phyloP scores from a whole-genome alignment of 37 sponge, comb jelly and placozoan genomes.

The Amphimedon queenslandica region DNA sequence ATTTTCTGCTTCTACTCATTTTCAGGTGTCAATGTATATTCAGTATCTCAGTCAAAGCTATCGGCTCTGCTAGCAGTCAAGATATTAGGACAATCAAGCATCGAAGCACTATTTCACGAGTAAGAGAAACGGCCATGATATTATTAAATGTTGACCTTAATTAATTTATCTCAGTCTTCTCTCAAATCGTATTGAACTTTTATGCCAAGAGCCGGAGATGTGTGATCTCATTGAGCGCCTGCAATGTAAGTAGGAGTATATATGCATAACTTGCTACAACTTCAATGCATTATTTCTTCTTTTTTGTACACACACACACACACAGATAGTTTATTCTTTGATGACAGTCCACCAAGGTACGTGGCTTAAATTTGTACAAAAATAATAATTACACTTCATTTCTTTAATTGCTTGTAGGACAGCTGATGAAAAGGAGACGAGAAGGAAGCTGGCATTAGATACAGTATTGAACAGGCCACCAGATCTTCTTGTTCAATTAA shows the following conservation, averaged over 20 bases:
- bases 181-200: slow-evolving; percentile 15
- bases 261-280: too few species aligned
- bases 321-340: slow-evolving; percentile 27
- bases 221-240: slow-evolving; percentile 38
- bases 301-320: not conserved
- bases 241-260: slow-evolving; percentile 43
- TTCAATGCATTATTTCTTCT: not conserved
- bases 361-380: not conserved
- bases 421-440: not conserved
- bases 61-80: slow-evolving; percentile 22
- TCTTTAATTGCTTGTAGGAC: slow-evolving; percentile 2
- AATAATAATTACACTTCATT: not conserved
- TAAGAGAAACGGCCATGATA: too few species aligned
- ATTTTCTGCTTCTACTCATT: not conserved
- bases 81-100: slow-evolving; percentile 32
- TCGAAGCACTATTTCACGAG: not conserved
- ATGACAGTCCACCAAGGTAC: slow-evolving; percentile 20
- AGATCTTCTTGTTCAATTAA: slow-evolving; percentile 9
- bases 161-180: slow-evolving; percentile 9
- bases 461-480: slow-evolving; percentile 4
- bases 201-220: slow-evolving; percentile 14
- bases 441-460: slow-evolving; percentile 6
- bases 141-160: slow-evolving; percentile 20
- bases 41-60: slow-evolving; percentile 16
- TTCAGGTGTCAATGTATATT: slow-evolving; percentile 29